Evolutionary conservation across 2,113 vertebrate genomes (phyloP).

Genomic region (Oreotrochilus melanogaster): DNA sequence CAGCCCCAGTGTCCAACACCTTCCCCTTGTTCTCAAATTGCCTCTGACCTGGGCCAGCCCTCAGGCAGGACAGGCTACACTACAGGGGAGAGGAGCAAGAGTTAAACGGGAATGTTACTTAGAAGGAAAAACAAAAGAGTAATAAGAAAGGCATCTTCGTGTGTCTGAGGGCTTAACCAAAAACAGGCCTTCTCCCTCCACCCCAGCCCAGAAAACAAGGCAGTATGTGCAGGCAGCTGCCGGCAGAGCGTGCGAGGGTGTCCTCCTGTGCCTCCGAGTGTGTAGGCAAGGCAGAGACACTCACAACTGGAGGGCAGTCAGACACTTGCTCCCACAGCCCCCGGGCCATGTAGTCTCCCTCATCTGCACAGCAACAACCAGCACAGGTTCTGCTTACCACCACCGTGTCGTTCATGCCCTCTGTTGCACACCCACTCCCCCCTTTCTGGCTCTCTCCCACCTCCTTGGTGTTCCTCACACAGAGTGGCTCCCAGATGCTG

Average conservation of each 20-base stretch:
- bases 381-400: fast-evolving
- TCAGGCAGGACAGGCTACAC: not conserved
- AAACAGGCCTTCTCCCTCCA: conserved; percentile 72
- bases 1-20: not conserved
- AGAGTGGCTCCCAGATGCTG: not conserved
- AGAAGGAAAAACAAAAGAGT: conserved; percentile 77
- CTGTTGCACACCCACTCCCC: fast-evolving
- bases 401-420: fast-evolving
- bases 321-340: not conserved
- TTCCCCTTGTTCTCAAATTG: not conserved
- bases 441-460: not conserved
- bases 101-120: conserved; percentile 73
- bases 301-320: not conserved
- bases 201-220: conserved; percentile 39
- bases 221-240: conserved; percentile 15
- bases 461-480: not conserved
- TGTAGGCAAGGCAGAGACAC: not conserved
- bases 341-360: not conserved
- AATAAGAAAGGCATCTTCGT: conserved; percentile 80
- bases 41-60: not conserved
- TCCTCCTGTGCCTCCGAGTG: not conserved
- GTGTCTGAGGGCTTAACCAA: conserved; percentile 73
- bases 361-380: not conserved
- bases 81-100: conserved; percentile 21
- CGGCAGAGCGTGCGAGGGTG: not conserved